Evolutionary conservation across 2,888 invertebrate genomes (phyloP), one percentile per base, ranked within the genome.

Genomic region (Macrosiphum euphorbiae): DNA sequence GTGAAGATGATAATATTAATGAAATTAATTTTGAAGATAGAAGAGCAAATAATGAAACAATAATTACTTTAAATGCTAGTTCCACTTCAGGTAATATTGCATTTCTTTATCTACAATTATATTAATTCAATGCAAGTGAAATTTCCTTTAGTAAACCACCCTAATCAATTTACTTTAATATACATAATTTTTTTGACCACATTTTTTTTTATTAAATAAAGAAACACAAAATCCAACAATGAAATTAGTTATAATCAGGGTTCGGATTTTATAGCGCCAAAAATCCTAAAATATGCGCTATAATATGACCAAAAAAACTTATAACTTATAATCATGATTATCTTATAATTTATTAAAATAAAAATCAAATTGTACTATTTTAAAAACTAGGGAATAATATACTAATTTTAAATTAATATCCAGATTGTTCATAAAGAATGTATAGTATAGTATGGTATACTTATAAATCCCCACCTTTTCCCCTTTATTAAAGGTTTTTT

Each of bases 281-380:
- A 90, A 90, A 90, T 90, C 26, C 52, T 90, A 90, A 90, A 90
- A 91, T 91, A 85, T 91, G 41, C 55, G 55, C 91, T 91, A 85
- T 91, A 91, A 91, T 91, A 85, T 84, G 84, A 85, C 41, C 41
- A 91, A 91, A 91, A 91, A 91, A 91, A 52, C 52, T n/a, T n/a
- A n/a, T n/a, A n/a, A n/a, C n/a, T n/a, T n/a, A n/a, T n/a, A n/a
- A n/a, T n/a, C n/a, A n/a, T n/a, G n/a, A n/a, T n/a, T n/a, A n/a
- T n/a, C n/a, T n/a, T n/a, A n/a, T n/a, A n/a, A n/a, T n/a, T n/a
- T n/a, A n/a, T n/a, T n/a, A n/a, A n/a, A n/a, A n/a, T n/a, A n/a
- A n/a, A n/a, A n/a, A n/a, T n/a, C n/a, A n/a, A n/a, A n/a, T n/a
- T n/a, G n/a, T n/a, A n/a, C n/a, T n/a, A n/a, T n/a, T n/a, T n/a